Percentiles rank a stretch among this genome's conserved stretches.
Conservation (phyloP, 2,113 vertebrate genomes). For the Callithrix jacchus region DNA sequence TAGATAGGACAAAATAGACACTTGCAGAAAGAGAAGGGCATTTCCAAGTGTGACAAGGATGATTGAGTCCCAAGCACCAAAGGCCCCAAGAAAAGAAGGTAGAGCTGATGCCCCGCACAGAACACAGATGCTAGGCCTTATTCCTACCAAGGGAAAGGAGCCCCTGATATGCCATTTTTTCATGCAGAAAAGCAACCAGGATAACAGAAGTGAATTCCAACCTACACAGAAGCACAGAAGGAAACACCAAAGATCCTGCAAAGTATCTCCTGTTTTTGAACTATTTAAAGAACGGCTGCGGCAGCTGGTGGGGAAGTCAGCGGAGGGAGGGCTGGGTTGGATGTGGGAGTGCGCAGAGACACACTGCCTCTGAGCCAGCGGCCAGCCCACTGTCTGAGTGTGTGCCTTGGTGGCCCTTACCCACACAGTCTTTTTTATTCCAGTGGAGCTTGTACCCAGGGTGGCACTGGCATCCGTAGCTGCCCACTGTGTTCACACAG, state of each 20-base stretch:
- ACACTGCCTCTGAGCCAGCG: not conserved
- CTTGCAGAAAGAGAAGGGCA: conserved; percentile 75
- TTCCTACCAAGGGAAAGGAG: conserved; percentile 15
- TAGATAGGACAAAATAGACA: conserved; percentile 88
- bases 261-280: conserved; percentile 97
- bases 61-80: not conserved
- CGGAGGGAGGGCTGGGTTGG: not conserved
- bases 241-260: conserved; percentile 82
- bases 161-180: not conserved
- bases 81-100: conserved; percentile 35
- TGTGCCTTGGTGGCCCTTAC: conserved; percentile 85
- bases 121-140: not conserved
- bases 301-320: not conserved
- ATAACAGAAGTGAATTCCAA: conserved; percentile 57
- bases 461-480: conserved; percentile 93
- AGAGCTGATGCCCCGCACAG: not conserved
- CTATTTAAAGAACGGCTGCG: conserved; percentile 66
- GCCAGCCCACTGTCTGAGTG: not conserved
- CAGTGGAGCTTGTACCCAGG: conserved; percentile 94
- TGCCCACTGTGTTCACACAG: conserved; percentile 92
- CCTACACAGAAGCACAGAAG: conserved; percentile 82
- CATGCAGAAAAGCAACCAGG: conserved; percentile 73
- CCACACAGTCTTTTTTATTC: conserved; percentile 98
- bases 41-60: not conserved
- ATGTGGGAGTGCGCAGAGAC: conserved; percentile 28